A percentile compares a stretch with the other conserved stretches of the same genome.
Conservation (phyloP, 2,113 vertebrate genomes). For the Silurus meridionalis region DNA sequence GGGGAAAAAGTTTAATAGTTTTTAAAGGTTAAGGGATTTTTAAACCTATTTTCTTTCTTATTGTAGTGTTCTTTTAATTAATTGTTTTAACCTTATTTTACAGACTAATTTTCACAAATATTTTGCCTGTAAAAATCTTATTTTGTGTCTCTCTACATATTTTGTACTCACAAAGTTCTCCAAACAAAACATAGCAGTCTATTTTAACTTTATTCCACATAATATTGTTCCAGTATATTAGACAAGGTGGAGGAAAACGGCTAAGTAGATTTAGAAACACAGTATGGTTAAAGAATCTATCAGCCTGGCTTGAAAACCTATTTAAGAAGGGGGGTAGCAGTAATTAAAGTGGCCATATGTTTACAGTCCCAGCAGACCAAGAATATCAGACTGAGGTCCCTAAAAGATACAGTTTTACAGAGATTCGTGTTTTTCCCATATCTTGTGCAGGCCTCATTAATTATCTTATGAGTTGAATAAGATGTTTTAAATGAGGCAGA, state of each 20-base stretch:
- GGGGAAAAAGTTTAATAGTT: background rate
- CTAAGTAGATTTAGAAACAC: background rate
- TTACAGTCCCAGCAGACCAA: background rate
- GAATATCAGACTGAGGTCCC: slow-evolving; percentile 5
- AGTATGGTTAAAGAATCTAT: slow-evolving; percentile 8
- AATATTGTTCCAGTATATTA: background rate
- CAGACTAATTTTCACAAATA: background rate
- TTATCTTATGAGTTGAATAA: slow-evolving; percentile 16
- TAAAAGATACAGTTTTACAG: background rate
- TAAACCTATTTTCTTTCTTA: background rate
- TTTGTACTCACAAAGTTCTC: background rate
- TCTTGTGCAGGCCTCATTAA: background rate
- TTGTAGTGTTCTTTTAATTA: background rate
- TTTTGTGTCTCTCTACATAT: background rate
- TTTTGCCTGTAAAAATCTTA: background rate
- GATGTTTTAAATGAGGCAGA: slow-evolving; percentile 16
- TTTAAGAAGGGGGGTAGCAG: background rate
- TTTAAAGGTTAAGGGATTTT: background rate
- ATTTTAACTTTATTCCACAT: background rate
- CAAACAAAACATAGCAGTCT: background rate
- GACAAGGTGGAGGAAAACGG: background rate
- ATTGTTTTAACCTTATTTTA: background rate
- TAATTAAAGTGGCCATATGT: slow-evolving; percentile 17
- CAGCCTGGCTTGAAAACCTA: background rate
- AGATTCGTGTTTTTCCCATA: background rate